A percentile compares a stretch with the other conserved stretches of the same genome.
phyloP scores from a whole-genome alignment of 2,113 vertebrate species.

The Balaenoptera acutorostrata region DNA sequence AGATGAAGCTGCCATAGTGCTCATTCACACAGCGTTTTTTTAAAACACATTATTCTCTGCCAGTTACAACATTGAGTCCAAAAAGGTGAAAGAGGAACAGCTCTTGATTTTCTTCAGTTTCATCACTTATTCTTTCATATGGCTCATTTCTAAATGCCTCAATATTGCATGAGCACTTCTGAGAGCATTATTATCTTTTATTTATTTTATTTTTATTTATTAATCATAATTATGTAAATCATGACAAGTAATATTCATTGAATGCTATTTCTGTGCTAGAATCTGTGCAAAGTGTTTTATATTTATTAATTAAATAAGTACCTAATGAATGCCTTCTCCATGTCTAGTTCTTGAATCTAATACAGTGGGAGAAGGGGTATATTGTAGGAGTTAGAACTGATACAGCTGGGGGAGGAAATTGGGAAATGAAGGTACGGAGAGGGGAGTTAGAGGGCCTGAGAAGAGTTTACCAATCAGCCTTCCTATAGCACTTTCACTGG shows the following conservation, averaged over 20 bases:
- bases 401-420: neutral
- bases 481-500: neutral
- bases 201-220: neutral
- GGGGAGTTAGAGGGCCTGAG: neutral
- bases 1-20: neutral
- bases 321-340: neutral
- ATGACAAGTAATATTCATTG: neutral
- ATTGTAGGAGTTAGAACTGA: neutral
- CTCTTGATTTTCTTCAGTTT: neutral
- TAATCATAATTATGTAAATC: neutral
- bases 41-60: neutral
- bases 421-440: neutral
- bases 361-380: neutral
- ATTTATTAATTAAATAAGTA: neutral
- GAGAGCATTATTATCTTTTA: neutral
- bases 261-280: neutral
- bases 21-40: neutral
- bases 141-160: neutral
- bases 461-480: neutral
- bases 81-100: neutral
- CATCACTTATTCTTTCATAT: neutral
- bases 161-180: neutral
- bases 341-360: neutral
- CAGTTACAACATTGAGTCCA: neutral
- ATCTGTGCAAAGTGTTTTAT: neutral